phyloP scores from a whole-genome alignment of 2,113 vertebrate species.

The Nothoprocta pentlandii region DNA sequence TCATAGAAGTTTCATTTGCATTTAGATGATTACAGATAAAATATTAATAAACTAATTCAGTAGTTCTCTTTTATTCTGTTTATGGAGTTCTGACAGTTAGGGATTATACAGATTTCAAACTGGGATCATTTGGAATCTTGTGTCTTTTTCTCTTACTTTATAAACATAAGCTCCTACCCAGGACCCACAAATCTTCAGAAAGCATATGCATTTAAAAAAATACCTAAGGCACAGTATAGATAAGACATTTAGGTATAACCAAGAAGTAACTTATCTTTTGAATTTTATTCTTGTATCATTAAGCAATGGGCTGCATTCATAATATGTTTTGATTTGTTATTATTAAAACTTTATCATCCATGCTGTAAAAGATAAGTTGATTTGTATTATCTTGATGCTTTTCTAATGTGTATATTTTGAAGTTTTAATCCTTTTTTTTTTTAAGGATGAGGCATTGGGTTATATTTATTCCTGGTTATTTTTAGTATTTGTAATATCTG shows the following conservation, averaged over 20 bases:
- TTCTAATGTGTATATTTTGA: background rate
- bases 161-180: background rate
- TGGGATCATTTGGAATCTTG: background rate
- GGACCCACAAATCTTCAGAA: background rate
- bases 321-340: background rate
- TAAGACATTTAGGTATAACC: background rate
- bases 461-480: background rate
- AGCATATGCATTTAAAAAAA: background rate
- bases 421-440: background rate
- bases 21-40: background rate
- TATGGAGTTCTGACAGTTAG: background rate
- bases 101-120: background rate
- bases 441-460: background rate
- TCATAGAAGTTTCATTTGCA: conserved; percentile 14
- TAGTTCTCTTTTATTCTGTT: background rate
- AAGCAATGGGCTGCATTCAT: background rate
- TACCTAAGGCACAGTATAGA: background rate
- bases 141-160: background rate
- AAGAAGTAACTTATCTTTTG: background rate
- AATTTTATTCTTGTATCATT: background rate
- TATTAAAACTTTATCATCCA: background rate
- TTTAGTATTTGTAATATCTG: background rate
- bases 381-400: background rate
- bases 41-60: background rate
- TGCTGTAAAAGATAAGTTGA: background rate